Base-by-base conservation (phyloP, 2,113 vertebrate genomes). In the Etheostoma cragini region DNA sequence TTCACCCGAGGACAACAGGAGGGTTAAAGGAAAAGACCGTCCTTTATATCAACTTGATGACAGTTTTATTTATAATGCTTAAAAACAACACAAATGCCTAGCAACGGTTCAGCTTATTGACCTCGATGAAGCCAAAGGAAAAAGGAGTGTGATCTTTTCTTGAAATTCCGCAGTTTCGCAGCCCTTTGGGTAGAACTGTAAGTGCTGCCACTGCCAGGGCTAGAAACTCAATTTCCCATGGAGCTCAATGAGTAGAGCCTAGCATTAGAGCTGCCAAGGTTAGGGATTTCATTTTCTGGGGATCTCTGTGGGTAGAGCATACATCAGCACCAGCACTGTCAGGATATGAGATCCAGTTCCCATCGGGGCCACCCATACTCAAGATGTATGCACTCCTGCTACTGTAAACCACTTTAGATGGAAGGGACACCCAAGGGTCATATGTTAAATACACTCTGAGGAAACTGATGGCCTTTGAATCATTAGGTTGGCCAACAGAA, bases 211-310 rank as follows among this genome's bases (percentile, higher is more conserved):
- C 85, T 67, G 65, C 66, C 66, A 72, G 71, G 74, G 82, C 81
- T 82, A 80, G 76, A 86, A 89, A 92, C 91, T 87, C 88, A 83
- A 92, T 92, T 92, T 91, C 87, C 88, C 79, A 89, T 84, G 79
- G 88, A 82, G 90, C 88, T 91, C 80, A 80, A 74, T 74, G 85
- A 83, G 81, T 56, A 75, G 84, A 86, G 83, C 72, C 83, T 42
- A 6, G 78, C 88, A 78, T 80, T 90, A 90, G 89, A 90, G 89
- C 87, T 89, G 89, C 83, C 84, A 81, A 78, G 85, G 80, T 82
- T 80, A 42, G 81, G 83, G 87, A 87, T 92, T 91, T 82, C 71
- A 89, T 90, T 88, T 86, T 81, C 72, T 69, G 67, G 66, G 70
- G 58, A 84, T 80, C 71, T 82, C 3, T 47, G 61, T 57, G 80